Percentiles rank a stretch among this genome's conserved stretches.
These are phyloP conservation scores for Lagopus leucura DNA, from an alignment of 2,113 vertebrate species.

Conservation along the genomic window DNA sequence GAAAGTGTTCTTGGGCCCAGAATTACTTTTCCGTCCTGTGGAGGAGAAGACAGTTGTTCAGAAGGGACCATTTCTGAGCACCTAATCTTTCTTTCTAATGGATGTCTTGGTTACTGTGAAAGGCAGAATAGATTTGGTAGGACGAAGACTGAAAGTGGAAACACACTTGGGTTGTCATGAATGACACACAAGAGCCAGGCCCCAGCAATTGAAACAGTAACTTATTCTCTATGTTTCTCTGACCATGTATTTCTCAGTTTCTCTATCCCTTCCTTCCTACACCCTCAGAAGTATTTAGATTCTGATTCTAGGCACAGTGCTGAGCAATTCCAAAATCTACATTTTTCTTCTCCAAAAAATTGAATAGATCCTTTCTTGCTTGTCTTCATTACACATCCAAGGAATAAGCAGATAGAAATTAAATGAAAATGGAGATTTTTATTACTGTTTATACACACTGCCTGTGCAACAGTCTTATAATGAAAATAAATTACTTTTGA, in stretches of 20 bases:
- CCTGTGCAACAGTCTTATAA: not conserved
- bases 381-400: not conserved
- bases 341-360: not conserved
- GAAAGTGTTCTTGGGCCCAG: not conserved
- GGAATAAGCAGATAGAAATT: not conserved
- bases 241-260: not conserved
- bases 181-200: not conserved
- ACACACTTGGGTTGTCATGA: not conserved
- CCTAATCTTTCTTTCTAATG: not conserved
- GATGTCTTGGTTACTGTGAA: not conserved
- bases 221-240: not conserved
- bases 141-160: not conserved
- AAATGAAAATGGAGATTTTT: not conserved
- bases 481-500: not conserved
- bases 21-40: slow-evolving; percentile 1
- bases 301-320: not conserved
- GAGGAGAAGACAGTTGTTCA: slow-evolving; percentile 1
- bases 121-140: not conserved
- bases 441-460: not conserved
- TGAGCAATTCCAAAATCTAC: not conserved
- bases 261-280: not conserved
- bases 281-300: not conserved
- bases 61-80: not conserved
- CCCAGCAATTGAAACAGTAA: not conserved
- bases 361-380: not conserved